phyloP scores from a whole-genome alignment of 1,140 invertebrate species.

The Zaprionus africanus region DNA sequence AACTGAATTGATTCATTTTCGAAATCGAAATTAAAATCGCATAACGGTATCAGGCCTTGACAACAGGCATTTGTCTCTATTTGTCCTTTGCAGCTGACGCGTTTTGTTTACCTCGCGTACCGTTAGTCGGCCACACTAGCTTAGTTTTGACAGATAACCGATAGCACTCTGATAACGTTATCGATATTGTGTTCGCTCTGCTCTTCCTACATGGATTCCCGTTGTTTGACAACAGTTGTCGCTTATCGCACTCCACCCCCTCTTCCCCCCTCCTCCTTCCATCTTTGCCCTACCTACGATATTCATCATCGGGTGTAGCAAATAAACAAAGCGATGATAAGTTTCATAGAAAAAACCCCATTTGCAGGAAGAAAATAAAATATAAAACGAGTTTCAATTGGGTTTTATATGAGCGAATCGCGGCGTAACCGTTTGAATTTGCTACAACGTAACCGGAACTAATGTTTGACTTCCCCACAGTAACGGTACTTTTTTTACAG shows the following conservation, averaged over 20 bases:
- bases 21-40: background rate
- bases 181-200: constrained; percentile 2
- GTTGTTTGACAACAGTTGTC: constrained; percentile 2
- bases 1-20: constrained; percentile 9
- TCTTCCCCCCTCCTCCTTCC: background rate
- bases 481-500: background rate
- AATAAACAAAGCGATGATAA: constrained; percentile 1
- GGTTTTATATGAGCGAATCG: constrained; percentile 2
- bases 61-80: background rate
- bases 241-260: background rate
- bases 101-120: background rate
- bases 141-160: constrained; percentile 1
- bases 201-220: constrained; percentile 8
- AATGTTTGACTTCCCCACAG: constrained; percentile 1
- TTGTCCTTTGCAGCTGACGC: background rate
- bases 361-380: constrained; percentile 2
- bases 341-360: constrained; percentile 3
- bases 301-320: constrained; percentile 1
- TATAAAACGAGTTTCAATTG: background rate
- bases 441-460: background rate
- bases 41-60: background rate
- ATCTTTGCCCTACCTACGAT: background rate
- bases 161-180: background rate
- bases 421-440: background rate
- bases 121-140: background rate